A percentile compares a stretch with the other conserved stretches of the same genome.
phyloP scores from a whole-genome alignment of 2,888 invertebrate genomes.

The Apodemia zela region DNA sequence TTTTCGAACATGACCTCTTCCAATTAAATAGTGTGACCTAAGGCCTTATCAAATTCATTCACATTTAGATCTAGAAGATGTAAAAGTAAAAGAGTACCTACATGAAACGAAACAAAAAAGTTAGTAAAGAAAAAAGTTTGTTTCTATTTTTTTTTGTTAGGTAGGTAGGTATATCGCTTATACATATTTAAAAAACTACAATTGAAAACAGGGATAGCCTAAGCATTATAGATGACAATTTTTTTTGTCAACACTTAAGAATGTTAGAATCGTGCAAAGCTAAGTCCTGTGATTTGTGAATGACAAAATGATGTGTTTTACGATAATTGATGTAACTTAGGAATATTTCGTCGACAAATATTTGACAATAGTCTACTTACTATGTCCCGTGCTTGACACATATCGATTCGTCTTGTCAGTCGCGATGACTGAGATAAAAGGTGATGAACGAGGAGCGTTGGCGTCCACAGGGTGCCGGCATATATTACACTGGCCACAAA shows the following conservation, averaged over 20 bases:
- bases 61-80: neutral
- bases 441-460: constrained; percentile 76
- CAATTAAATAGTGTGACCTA: neutral
- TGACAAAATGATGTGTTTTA: constrained; percentile 1
- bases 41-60: no score
- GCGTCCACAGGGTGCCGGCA: constrained; percentile 74
- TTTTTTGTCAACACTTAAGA: neutral
- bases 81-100: no score
- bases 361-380: constrained; percentile 62
- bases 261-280: neutral
- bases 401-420: constrained; percentile 77
- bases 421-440: constrained; percentile 68
- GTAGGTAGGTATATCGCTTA: no score
- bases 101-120: no score
- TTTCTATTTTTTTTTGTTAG: no score
- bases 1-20: neutral
- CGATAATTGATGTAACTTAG: constrained; percentile 19
- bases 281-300: neutral
- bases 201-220: neutral
- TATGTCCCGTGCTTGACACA: constrained; percentile 74
- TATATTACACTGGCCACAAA: constrained; percentile 61
- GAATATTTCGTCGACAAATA: constrained; percentile 44
- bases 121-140: no score
- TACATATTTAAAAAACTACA: neutral
- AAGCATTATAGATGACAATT: no score